Conservation (phyloP, 2,888 invertebrate species). For the Clostera curtula region DNA sequence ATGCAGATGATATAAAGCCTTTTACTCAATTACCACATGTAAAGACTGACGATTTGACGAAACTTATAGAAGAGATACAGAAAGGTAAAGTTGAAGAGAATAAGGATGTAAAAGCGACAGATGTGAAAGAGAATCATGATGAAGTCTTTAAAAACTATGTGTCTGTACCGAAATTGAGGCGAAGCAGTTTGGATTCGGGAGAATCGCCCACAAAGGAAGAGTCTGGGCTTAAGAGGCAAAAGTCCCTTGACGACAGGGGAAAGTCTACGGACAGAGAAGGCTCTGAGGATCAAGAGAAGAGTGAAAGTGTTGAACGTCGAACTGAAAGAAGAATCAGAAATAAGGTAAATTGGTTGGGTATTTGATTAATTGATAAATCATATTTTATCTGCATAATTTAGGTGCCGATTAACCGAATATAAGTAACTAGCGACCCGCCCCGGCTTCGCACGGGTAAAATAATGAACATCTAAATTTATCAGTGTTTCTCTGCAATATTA, state of each 20-base stretch:
- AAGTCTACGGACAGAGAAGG: conserved; percentile 72
- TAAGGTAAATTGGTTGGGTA: conserved; percentile 58
- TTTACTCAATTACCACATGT: conserved; percentile 69
- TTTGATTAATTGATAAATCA: conserved; percentile 4
- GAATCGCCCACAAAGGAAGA: conserved; percentile 48
- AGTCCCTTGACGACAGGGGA: conserved; percentile 73
- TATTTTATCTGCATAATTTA: no score
- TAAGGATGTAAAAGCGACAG: conserved; percentile 58
- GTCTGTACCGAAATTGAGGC: conserved; percentile 37
- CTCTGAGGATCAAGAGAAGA: conserved; percentile 67
- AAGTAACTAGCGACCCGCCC: no score
- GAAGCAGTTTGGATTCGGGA: conserved; percentile 57
- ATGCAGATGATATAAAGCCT: conserved; percentile 63
- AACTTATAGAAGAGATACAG: conserved; percentile 66
- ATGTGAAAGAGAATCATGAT: conserved; percentile 53
- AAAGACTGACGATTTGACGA: conserved; percentile 64
- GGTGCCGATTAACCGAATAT: no score
- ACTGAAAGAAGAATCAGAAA: conserved; percentile 78
- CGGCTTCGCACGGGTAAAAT: no score
- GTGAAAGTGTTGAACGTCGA: conserved; percentile 71
- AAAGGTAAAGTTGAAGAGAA: no score
- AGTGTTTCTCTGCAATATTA: no score
- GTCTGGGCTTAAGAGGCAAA: conserved; percentile 63
- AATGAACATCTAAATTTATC: no score
- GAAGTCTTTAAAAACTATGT: conserved; percentile 47